Evolutionary conservation across 2,888 invertebrate species (phyloP), one percentile per base, ranked within the genome.

Genomic region (Melinaea menophilus): DNA sequence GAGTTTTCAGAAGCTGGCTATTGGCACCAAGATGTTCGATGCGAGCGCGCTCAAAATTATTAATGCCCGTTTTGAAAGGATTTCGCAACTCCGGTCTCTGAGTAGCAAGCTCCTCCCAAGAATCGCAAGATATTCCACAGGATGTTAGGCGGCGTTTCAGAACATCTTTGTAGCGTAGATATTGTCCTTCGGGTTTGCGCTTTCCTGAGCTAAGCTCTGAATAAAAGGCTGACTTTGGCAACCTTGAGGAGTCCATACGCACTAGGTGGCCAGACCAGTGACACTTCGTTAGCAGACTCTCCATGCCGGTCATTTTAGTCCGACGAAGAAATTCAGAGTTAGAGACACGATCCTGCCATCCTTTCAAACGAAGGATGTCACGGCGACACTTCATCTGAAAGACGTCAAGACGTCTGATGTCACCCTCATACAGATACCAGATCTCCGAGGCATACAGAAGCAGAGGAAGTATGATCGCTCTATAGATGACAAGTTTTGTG

Each of bases 391-490:
- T 37, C 33, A 67, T 5, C 37, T 65, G 63, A 13, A 64, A 67
- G 31, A 34, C 56, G 35, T 22, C 64, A 0, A 63, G 56, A 0
- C 31, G 37, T 37, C 37, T 37, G 37, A 37, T 37, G 5, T 61
- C 63, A 48, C 9, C 45, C 57, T 65, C 67, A n/a, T 67, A 70
- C 0, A 59, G 51, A 48, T 69, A 70, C 69, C 65, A 69, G 1
- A 67, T 59, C 48, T 70, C 68, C 1, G 68, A 35, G 4, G 63
- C 66, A 45, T 69, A 68, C 2, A 68, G 45, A 34, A 69, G 58
- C 3, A 56, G 41, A 2, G 67, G 67, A n/a, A 64, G 9, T 1
- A 69, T 48, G 4, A 66, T 59, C 2, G 64, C 59, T 55, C 11
- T 66, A 22, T 65, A 65, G 2, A 66, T 66, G 13, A 47, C 33